Evolutionary conservation across 2,888 invertebrate genomes (phyloP).

Genomic region (Pseudococcus longispinus): DNA sequence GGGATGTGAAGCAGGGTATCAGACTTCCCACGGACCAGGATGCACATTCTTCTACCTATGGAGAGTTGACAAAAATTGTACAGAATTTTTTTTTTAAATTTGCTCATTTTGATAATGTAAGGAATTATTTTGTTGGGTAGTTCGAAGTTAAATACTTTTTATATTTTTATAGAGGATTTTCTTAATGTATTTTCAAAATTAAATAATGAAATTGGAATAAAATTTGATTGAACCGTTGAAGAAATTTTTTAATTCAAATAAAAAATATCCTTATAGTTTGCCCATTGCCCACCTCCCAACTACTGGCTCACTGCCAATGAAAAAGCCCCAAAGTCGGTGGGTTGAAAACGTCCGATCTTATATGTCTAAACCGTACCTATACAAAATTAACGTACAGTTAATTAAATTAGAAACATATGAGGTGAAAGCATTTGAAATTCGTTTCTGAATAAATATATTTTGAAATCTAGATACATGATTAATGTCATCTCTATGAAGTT

Average conservation of each 20-base stretch:
- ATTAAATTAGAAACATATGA: slow-evolving; percentile 43
- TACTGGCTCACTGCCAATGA: slow-evolving; percentile 3
- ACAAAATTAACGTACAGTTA: slow-evolving; percentile 22
- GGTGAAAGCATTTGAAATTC: slow-evolving; percentile 9
- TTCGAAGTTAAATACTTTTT: no score
- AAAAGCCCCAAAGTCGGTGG: background rate
- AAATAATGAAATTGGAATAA: no score
- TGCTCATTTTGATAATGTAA: no score
- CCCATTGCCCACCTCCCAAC: background rate
- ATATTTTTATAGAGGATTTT: no score
- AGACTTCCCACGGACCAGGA: no score
- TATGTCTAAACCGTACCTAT: slow-evolving; percentile 3
- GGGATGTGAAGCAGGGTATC: no score
- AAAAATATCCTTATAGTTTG: background rate
- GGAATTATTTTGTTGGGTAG: no score
- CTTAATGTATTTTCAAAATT: no score
- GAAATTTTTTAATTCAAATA: background rate
- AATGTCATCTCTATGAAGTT: slow-evolving; percentile 48
- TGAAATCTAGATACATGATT: slow-evolving; percentile 47
- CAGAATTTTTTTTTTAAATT: no score
- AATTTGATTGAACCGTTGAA: no score
- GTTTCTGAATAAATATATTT: slow-evolving; percentile 28
- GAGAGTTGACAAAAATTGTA: no score
- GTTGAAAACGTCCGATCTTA: background rate
- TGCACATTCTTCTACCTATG: no score